Base-by-base conservation (phyloP, 1,140 invertebrate genomes). In the Drosophila mayri region DNA sequence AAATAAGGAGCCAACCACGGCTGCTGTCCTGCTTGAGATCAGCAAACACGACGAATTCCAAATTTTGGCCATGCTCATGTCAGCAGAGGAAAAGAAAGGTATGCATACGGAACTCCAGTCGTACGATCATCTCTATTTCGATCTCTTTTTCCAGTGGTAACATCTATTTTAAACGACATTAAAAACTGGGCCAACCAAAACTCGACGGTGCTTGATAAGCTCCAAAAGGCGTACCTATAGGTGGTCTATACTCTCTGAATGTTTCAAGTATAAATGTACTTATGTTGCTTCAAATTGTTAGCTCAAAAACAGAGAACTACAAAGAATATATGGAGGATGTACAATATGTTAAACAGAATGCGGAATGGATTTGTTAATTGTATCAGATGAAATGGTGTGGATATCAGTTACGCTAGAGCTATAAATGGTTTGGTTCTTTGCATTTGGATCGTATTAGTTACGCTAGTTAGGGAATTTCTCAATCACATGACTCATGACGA, bases 31-130 rank as follows among this genome's bases (percentile, higher is more conserved):
- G 0, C 37, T 73, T 14, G 85, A 92, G 61, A 61, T 92, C 10
- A 78, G 78, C 55, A 91, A 86, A 70, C 83, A 92, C 58, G 77
- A 88, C 18, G 60, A 91, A 28, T 82, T 92, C 11, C 50, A 25
- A 10, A 92, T 92, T 32, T 52, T 92, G 41, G 76, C 79, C 9
- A 68, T 92, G 74, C 64, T 92, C 5, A 87, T 92, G 84, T 92
- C 92, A 1, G n/a, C 61, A 4, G 67, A 88, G 14, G 92, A 92
- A 16, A 81, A 82, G 50, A 81, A 87, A 58, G 52, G 91, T 92
- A 57, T 43, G 22, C 4, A 28, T 5, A 16, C 14, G 8, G 0
- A 10, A 3, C 14, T 47, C 11, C 14, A n/a, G 0, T 10, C 25
- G 9, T 28, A n/a, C 22, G 4, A 28, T 28, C 1, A 47, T 4